Conservation (phyloP, 2,113 vertebrate species). For the Halichoerus grypus region DNA sequence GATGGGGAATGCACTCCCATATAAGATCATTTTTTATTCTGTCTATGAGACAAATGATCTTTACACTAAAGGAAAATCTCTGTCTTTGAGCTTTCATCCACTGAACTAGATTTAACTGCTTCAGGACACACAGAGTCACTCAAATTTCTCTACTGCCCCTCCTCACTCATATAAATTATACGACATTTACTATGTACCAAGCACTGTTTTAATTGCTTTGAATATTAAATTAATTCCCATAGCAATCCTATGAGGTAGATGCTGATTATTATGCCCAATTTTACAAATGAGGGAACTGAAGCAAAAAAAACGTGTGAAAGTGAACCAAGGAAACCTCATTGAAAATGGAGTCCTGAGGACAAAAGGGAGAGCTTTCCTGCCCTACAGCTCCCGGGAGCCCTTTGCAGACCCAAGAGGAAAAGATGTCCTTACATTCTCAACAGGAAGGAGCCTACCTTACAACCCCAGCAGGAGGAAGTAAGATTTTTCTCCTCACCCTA, state of each 20-base stretch:
- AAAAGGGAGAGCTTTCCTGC: not conserved
- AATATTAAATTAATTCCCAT: not conserved
- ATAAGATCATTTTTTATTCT: not conserved
- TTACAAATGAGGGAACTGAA: not conserved
- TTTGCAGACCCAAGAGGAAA: not conserved
- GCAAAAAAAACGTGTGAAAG: not conserved
- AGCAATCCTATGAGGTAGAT: not conserved
- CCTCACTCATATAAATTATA: not conserved
- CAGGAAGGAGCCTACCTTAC: not conserved
- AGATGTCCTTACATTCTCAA: not conserved
- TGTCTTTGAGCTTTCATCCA: not conserved
- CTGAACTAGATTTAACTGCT: not conserved
- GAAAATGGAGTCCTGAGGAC: not conserved
- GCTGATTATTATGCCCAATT: not conserved
- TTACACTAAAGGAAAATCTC: slow-evolving; percentile 3
- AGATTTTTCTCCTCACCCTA: not conserved
- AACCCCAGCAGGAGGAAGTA: not conserved
- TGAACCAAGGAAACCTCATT: not conserved
- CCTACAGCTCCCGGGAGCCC: not conserved
- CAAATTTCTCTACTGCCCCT: not conserved
- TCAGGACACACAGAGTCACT: not conserved
- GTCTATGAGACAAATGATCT: not conserved
- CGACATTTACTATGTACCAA: not conserved
- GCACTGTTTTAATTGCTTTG: not conserved
- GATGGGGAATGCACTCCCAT: not conserved